phyloP scores from a whole-genome alignment of 2,797 vertebrate genomes.

The Thamnophis elegans region DNA sequence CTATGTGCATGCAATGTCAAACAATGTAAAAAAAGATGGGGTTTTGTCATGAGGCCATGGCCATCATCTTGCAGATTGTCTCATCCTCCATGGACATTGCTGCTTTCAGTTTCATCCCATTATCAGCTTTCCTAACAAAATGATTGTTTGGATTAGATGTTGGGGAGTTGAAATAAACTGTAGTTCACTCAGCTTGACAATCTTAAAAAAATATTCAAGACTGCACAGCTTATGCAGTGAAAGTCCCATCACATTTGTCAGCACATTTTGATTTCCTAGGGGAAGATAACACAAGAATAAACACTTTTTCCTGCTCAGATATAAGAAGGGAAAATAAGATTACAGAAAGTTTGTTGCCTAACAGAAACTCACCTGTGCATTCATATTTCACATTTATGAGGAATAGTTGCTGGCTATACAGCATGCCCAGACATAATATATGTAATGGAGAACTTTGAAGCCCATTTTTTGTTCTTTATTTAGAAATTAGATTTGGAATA shows the following conservation, averaged over 20 bases:
- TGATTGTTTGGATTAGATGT: neutral
- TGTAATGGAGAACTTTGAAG: neutral
- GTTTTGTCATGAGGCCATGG: neutral
- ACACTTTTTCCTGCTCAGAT: constrained; percentile 38
- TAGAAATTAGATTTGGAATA: neutral
- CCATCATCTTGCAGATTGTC: neutral
- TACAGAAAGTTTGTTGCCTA: neutral
- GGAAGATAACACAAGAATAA: constrained; percentile 31
- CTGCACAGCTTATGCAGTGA: neutral
- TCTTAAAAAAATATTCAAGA: neutral
- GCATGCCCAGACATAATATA: neutral
- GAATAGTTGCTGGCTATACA: neutral
- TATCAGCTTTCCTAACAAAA: neutral
- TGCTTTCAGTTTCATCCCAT: neutral
- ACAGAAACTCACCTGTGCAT: neutral
- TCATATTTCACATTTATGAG: neutral
- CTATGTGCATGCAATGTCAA: neutral
- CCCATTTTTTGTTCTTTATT: neutral
- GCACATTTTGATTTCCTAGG: constrained; percentile 32
- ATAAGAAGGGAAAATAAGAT: neutral
- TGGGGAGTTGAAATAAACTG: neutral
- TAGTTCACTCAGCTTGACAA: neutral
- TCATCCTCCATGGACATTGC: neutral
- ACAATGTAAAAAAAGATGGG: neutral
- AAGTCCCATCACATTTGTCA: neutral